Percentiles rank a stretch among this genome's conserved stretches.
These are phyloP conservation scores for Lophius americanus DNA, from an alignment of 2,797 vertebrate species.

Conservation along the genomic window DNA sequence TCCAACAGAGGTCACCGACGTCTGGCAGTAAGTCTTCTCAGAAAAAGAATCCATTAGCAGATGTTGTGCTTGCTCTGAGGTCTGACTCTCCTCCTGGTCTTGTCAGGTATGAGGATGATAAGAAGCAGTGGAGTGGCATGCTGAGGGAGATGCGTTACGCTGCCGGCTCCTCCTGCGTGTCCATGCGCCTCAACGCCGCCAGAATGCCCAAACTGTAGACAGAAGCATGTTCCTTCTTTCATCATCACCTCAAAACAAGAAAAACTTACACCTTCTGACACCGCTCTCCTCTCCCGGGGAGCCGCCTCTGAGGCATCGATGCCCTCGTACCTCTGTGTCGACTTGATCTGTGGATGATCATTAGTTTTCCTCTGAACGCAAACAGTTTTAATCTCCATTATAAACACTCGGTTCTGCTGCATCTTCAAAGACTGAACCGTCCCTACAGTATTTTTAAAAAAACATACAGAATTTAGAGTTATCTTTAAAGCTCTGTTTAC, in stretches of 20 bases:
- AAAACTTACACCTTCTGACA: slow-evolving; percentile 5
- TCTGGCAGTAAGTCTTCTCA: slow-evolving; percentile 94
- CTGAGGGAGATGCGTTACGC: slow-evolving; percentile 97
- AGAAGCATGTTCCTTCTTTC: slow-evolving; percentile 4
- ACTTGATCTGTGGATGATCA: slow-evolving; percentile 55
- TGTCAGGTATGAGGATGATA: slow-evolving; percentile 92
- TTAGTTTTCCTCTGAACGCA: slow-evolving; percentile 41
- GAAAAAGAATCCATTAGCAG: neutral
- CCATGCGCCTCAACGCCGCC: slow-evolving; percentile 92
- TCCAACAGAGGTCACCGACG: slow-evolving; percentile 94
- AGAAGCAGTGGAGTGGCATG: slow-evolving; percentile 96
- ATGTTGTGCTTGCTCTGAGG: neutral
- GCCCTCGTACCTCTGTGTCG: slow-evolving; percentile 29
- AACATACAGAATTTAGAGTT: slow-evolving; percentile 40
- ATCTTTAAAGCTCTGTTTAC: slow-evolving; percentile 51
- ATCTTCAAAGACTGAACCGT: slow-evolving; percentile 44
- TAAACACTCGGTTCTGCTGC: slow-evolving; percentile 37
- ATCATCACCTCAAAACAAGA: neutral
- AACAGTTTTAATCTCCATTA: slow-evolving; percentile 51
- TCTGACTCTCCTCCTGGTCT: slow-evolving; percentile 7
- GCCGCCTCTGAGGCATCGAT: slow-evolving; percentile 13
- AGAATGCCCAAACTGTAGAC: slow-evolving; percentile 93
- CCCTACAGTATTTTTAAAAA: slow-evolving; percentile 20
- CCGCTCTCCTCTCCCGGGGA: slow-evolving; percentile 6
- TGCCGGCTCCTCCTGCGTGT: slow-evolving; percentile 91